These are phyloP conservation scores for Lepidocolaptes lacrymiger DNA, from an alignment of 2,797 vertebrate species.

Conservation along the genomic window DNA sequence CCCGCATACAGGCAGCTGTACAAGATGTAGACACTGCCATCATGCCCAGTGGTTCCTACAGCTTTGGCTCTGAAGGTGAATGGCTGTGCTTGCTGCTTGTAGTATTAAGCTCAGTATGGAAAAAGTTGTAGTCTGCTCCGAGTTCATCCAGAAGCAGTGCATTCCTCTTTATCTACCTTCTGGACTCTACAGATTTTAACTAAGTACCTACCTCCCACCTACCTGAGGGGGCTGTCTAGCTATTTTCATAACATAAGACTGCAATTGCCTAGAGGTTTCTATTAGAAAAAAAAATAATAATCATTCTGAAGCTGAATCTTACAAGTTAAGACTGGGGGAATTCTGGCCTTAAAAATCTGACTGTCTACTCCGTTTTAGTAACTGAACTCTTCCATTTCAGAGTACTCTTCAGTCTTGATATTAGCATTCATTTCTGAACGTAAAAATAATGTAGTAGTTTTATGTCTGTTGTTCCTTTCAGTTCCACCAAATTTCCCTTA, in stretches of 20 bases:
- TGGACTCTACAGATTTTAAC: neutral
- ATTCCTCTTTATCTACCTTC: neutral
- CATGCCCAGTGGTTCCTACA: rapidly evolving
- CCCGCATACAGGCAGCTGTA: neutral
- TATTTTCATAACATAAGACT: neutral
- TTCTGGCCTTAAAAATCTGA: neutral
- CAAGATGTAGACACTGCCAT: neutral
- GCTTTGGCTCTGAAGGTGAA: neutral
- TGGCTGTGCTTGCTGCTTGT: neutral
- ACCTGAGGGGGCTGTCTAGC: neutral
- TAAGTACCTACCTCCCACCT: neutral
- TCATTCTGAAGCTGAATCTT: neutral
- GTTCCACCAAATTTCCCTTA: slow-evolving; percentile 15
- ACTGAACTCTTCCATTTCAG: neutral
- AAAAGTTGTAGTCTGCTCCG: neutral
- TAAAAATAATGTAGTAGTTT: slow-evolving; percentile 27
- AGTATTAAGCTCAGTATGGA: neutral
- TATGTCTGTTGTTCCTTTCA: slow-evolving; percentile 12
- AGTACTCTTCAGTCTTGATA: neutral
- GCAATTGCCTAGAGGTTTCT: neutral
- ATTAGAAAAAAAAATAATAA: neutral
- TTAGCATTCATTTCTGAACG: neutral
- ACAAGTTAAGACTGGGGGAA: neutral
- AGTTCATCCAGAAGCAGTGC: neutral
- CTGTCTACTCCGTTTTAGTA: neutral